Conservation (phyloP, 35 echinoderm and acorn worm genomes). For the Chiridota heheva region DNA sequence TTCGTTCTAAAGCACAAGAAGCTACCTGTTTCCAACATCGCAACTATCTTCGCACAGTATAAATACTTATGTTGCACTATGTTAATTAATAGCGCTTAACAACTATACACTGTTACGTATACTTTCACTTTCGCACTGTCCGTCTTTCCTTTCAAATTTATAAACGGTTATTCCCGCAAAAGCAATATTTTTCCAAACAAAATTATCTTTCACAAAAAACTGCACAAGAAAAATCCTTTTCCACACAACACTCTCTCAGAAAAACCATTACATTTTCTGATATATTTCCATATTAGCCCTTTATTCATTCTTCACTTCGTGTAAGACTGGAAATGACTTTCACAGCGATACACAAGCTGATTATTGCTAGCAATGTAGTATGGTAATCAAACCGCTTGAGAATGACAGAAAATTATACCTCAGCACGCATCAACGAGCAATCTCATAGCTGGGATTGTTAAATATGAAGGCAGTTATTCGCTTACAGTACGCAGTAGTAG, state of each 20-base stretch:
- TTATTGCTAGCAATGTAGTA: slow-evolving; percentile 7
- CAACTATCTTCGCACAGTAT: not conserved
- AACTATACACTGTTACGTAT: slow-evolving; percentile 15
- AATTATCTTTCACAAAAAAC: too few relatives aligned
- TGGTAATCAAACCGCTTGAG: not conserved
- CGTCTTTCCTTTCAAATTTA: not conserved
- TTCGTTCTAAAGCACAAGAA: too few relatives aligned
- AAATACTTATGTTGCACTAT: not conserved
- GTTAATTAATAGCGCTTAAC: not conserved
- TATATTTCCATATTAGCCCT: too few relatives aligned
- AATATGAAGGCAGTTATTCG: not conserved
- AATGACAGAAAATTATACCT: not conserved
- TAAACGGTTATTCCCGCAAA: too few relatives aligned
- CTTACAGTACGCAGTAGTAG: slow-evolving; percentile 8
- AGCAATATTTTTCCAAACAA: too few relatives aligned
- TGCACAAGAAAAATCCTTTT: not conserved
- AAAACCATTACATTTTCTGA: too few relatives aligned
- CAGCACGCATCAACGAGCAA: not conserved
- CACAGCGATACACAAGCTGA: not conserved
- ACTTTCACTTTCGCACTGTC: not conserved
- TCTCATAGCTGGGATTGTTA: not conserved
- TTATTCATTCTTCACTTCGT: too few relatives aligned
- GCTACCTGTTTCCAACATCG: not conserved
- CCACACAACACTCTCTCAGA: not conserved
- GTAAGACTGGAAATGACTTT: too few relatives aligned